These are phyloP conservation scores for Grantiella picta DNA, from an alignment of 2,113 vertebrate species.

Conservation along the genomic window DNA sequence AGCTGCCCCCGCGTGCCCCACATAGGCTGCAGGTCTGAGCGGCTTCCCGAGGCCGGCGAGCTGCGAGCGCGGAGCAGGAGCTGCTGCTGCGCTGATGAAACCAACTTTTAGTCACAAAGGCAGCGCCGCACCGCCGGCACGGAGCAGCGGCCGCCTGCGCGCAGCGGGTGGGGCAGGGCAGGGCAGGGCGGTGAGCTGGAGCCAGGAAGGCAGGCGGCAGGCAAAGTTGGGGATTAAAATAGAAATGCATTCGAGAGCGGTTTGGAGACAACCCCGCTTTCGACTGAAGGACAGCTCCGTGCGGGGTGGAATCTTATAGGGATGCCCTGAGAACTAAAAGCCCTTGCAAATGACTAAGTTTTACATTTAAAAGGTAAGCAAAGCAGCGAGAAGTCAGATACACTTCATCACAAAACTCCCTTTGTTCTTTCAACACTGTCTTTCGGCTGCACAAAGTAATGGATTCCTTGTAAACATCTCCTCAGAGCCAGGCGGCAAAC, in stretches of 20 bases:
- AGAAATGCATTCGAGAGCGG: constrained; percentile 10
- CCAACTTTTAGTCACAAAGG: neutral
- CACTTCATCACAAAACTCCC: constrained; percentile 42
- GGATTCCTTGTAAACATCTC: constrained; percentile 16
- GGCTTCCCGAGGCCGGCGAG: neutral
- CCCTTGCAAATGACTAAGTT: constrained; percentile 38
- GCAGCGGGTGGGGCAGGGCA: constrained; percentile 11
- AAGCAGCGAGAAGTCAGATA: constrained; percentile 43
- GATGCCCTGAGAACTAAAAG: constrained; percentile 30
- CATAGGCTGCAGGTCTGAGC: neutral
- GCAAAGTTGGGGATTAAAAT: constrained; percentile 45
- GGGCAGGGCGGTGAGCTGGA: constrained; percentile 2
- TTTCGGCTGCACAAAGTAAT: neutral
- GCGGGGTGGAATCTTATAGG: neutral
- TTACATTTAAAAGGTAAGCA: constrained; percentile 64
- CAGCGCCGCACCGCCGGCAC: neutral
- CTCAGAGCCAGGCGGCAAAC: neutral
- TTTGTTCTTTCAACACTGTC: constrained; percentile 40
- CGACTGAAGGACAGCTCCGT: neutral
- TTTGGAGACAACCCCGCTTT: neutral
- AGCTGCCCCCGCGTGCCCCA: neutral
- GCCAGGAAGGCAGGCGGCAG: constrained; percentile 47
- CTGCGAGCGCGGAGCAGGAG: neutral
- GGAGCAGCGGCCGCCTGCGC: neutral
- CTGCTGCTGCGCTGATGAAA: neutral